phyloP scores from a whole-genome alignment of 2,113 vertebrate genomes.

The Mellivora capensis region DNA sequence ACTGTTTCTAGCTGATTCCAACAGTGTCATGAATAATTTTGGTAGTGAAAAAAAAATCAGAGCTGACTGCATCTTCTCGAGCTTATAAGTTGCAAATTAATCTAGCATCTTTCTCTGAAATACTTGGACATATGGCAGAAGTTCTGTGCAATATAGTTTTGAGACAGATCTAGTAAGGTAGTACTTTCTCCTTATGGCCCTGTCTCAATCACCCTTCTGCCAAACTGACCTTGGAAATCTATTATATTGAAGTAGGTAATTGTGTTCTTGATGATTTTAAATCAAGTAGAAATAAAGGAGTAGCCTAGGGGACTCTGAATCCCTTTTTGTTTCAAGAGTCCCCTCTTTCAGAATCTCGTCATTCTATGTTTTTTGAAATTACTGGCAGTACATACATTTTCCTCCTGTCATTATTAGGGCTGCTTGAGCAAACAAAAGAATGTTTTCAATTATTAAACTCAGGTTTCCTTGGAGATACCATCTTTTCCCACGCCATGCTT shows the following conservation, averaged over 20 bases:
- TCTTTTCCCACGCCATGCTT: constrained; percentile 45
- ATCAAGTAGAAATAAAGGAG: not conserved
- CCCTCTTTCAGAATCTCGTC: not conserved
- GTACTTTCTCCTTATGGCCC: not conserved
- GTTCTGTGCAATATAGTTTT: not conserved
- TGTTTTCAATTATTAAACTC: constrained; percentile 47
- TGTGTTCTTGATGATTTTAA: not conserved
- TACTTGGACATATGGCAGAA: not conserved
- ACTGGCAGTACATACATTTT: constrained; percentile 5
- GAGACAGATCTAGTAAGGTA: not conserved
- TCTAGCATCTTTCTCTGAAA: not conserved
- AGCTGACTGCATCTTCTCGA: not conserved
- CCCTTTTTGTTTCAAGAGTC: not conserved
- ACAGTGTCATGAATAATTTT: not conserved
- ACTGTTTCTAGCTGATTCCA: not conserved
- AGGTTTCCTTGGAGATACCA: constrained; percentile 44
- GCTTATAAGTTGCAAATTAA: not conserved
- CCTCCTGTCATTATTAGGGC: constrained; percentile 19
- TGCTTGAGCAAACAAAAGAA: constrained; percentile 40
- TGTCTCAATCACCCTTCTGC: not conserved
- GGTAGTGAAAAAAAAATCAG: not conserved
- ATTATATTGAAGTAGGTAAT: not conserved
- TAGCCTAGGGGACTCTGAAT: not conserved
- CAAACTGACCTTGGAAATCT: not conserved
- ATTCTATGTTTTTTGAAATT: not conserved